phyloP scores from a whole-genome alignment of 2,797 vertebrate species.

The Ptychobarbus kaznakovi region DNA sequence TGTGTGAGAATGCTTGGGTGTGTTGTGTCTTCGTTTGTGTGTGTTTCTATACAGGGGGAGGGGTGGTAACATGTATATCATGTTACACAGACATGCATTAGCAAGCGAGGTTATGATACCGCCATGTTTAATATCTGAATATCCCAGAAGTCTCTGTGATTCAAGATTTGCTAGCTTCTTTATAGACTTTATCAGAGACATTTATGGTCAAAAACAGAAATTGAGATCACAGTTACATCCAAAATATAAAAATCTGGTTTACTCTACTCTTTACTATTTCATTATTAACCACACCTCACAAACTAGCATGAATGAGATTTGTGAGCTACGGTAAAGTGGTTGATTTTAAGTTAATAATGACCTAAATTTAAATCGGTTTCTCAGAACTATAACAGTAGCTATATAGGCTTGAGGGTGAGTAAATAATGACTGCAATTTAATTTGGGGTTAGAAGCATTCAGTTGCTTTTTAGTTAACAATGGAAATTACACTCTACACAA shows the following conservation, averaged over 20 bases:
- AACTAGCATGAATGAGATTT: background rate
- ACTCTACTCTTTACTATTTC: background rate
- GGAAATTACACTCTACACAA: background rate
- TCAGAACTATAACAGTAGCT: background rate
- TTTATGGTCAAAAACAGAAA: background rate
- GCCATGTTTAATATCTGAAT: conserved; percentile 60
- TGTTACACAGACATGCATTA: conserved; percentile 72
- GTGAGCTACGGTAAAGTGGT: background rate
- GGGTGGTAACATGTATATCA: conserved; percentile 59
- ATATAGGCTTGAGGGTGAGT: background rate
- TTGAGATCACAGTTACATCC: background rate
- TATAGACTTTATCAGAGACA: background rate
- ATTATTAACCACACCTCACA: background rate
- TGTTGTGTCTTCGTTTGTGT: conserved; percentile 43
- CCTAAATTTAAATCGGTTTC: background rate
- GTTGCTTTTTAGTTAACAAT: background rate
- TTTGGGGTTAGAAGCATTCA: background rate
- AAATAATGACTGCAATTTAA: background rate
- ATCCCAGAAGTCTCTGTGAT: conserved; percentile 51
- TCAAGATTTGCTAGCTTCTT: conserved; percentile 1
- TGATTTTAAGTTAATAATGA: background rate
- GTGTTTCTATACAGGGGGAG: conserved; percentile 45
- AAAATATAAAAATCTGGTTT: background rate
- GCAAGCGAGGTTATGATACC: conserved; percentile 63
- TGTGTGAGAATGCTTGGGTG: conserved; percentile 47